Conservation (phyloP, 2,113 vertebrate species). For the Sturnus vulgaris region DNA sequence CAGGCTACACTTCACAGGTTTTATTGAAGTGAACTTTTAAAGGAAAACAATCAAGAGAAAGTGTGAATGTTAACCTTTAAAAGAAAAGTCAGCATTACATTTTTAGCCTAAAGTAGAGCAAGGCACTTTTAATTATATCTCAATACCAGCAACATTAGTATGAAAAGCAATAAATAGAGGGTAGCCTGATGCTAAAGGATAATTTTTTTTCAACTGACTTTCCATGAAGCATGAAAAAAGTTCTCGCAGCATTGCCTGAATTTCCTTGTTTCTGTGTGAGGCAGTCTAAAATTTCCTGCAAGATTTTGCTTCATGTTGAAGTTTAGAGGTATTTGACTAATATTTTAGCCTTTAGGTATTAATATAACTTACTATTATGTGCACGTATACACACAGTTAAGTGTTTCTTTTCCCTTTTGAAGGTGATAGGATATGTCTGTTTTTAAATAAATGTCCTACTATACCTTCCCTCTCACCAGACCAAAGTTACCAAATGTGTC, state of each 20-base stretch:
- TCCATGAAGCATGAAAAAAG: neutral
- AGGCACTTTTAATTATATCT: neutral
- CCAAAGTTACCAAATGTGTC: neutral
- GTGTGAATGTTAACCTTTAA: neutral
- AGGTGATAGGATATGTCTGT: rapidly evolving
- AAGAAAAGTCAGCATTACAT: neutral
- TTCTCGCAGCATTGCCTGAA: neutral
- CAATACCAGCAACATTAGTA: neutral
- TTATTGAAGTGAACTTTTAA: conserved; percentile 12
- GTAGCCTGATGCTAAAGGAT: neutral
- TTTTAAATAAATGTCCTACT: neutral
- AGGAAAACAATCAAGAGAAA: neutral
- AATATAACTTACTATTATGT: neutral
- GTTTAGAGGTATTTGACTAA: neutral
- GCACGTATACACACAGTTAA: rapidly evolving
- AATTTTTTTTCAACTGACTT: neutral
- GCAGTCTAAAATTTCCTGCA: neutral
- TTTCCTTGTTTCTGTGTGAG: rapidly evolving
- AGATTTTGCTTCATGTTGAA: neutral
- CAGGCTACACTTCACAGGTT: neutral
- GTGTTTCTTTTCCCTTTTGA: neutral
- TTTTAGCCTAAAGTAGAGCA: neutral
- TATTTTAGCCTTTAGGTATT: neutral
- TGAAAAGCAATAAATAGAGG: neutral
- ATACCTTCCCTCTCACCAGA: neutral